Evolutionary conservation across 1,140 invertebrate species (phyloP).

Genomic region (Saccostrea echinata): DNA sequence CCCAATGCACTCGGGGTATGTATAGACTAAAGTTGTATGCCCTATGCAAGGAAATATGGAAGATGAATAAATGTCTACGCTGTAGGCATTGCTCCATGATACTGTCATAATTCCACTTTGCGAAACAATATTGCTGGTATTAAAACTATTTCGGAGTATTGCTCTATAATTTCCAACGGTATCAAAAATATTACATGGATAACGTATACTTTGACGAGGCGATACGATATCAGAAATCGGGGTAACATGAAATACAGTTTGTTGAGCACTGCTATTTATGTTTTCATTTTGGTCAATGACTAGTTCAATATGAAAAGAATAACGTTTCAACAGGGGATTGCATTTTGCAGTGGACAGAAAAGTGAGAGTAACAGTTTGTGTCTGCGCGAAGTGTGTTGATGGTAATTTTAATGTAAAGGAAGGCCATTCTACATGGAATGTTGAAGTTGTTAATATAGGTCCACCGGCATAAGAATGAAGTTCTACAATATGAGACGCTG

Average conservation of each 20-base stretch:
- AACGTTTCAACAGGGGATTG: slow-evolving; percentile 57
- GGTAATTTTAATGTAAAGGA: slow-evolving; percentile 63
- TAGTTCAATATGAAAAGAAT: slow-evolving; percentile 62
- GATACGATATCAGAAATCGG: slow-evolving; percentile 53
- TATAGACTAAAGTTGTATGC: slow-evolving; percentile 60
- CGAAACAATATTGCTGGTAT: slow-evolving; percentile 45
- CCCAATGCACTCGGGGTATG: slow-evolving; percentile 65
- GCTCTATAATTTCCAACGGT: slow-evolving; percentile 68
- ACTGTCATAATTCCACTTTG: slow-evolving; percentile 64
- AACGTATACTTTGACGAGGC: slow-evolving; percentile 40
- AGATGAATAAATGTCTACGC: slow-evolving; percentile 47
- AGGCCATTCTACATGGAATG: slow-evolving; percentile 67
- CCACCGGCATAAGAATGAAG: slow-evolving; percentile 66
- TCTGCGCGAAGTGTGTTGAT: slow-evolving; percentile 62
- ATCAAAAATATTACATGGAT: slow-evolving; percentile 67
- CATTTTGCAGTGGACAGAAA: slow-evolving; percentile 65
- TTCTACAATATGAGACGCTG: slow-evolving; percentile 61
- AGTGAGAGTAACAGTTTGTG: slow-evolving; percentile 55
- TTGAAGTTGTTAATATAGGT: slow-evolving; percentile 57
- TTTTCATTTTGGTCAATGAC: slow-evolving; percentile 39
- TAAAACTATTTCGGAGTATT: slow-evolving; percentile 59
- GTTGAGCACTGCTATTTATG: slow-evolving; percentile 14
- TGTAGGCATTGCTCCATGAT: slow-evolving; percentile 65
- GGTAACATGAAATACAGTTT: slow-evolving; percentile 3
- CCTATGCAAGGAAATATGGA: slow-evolving; percentile 67